These are phyloP conservation scores for Coregonus sp. DNA, from an alignment of 2,797 vertebrate species.

Conservation along the genomic window DNA sequence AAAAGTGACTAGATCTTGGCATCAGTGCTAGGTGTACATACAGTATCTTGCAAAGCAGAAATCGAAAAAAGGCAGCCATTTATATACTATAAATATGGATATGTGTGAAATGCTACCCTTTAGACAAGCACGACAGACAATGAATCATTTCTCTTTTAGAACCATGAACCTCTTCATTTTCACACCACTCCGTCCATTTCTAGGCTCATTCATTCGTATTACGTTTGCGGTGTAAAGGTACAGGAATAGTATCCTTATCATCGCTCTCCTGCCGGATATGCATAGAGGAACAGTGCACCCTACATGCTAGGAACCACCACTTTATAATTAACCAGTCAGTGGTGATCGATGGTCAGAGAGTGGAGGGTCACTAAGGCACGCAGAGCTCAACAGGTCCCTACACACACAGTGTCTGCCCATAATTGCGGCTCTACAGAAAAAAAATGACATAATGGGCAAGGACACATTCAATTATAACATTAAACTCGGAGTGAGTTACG, in stretches of 20 bases:
- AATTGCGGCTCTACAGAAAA: background rate
- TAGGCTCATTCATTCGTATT: background rate
- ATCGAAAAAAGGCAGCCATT: too few relatives aligned
- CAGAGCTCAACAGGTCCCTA: background rate
- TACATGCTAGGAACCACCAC: background rate
- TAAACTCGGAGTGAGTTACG: too few relatives aligned
- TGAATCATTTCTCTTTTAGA: background rate
- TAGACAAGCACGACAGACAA: background rate
- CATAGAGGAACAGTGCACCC: background rate
- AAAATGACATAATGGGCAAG: background rate
- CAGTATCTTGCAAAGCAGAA: too few relatives aligned
- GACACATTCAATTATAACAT: background rate
- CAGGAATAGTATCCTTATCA: background rate
- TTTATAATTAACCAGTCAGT: background rate
- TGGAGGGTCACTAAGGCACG: background rate
- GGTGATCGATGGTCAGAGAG: slow-evolving; percentile 2
- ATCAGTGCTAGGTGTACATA: too few relatives aligned
- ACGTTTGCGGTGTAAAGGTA: background rate
- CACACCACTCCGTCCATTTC: background rate
- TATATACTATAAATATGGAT: too few relatives aligned
- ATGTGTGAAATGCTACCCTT: too few relatives aligned
- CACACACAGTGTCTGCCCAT: background rate
- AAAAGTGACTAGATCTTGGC: too few relatives aligned
- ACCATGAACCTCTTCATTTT: background rate
- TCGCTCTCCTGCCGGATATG: slow-evolving; percentile 1